Evolutionary conservation across 2,888 invertebrate genomes (phyloP).

Genomic region (Hypercompe scribonia): DNA sequence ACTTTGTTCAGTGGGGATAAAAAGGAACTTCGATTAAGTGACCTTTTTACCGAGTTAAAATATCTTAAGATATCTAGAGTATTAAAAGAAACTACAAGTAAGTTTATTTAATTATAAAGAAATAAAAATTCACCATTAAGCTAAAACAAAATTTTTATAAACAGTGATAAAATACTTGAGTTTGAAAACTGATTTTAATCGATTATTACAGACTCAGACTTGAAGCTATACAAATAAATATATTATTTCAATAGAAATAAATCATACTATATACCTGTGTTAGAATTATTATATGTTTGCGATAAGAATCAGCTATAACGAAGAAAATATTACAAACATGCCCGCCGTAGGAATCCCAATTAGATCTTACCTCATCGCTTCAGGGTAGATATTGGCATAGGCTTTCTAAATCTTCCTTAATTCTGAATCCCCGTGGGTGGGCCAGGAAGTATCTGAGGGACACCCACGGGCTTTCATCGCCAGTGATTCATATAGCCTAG

Average conservation of each 20-base stretch:
- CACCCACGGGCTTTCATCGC: conserved; percentile 82
- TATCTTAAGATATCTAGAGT: too few species aligned
- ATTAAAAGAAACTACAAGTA: too few species aligned
- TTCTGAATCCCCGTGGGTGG: conserved; percentile 72
- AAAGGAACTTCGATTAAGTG: too few species aligned
- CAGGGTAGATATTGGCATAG: conserved; percentile 48
- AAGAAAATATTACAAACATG: conserved; percentile 7
- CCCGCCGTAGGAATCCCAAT: conserved; percentile 38
- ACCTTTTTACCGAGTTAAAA: too few species aligned
- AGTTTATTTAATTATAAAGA: too few species aligned
- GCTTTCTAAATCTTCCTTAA: conserved; percentile 58
- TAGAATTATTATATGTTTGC: neutral
- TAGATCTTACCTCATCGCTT: conserved; percentile 45
- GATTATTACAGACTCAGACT: neutral
- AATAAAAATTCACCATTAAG: too few species aligned
- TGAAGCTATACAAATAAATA: neutral
- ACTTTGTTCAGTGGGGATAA: neutral
- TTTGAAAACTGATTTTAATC: neutral
- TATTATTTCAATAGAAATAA: neutral
- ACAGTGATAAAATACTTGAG: too few species aligned
- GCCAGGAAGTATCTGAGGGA: conserved; percentile 75
- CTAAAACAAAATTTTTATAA: too few species aligned
- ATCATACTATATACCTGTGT: conserved; percentile 6
- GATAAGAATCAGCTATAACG: conserved; percentile 9
- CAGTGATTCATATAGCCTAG: conserved; percentile 73